A percentile compares a stretch with the other conserved stretches of the same genome.
These are phyloP conservation scores for Epiblema foenella DNA, from an alignment of 2,888 invertebrate species.

Conservation along the genomic window DNA sequence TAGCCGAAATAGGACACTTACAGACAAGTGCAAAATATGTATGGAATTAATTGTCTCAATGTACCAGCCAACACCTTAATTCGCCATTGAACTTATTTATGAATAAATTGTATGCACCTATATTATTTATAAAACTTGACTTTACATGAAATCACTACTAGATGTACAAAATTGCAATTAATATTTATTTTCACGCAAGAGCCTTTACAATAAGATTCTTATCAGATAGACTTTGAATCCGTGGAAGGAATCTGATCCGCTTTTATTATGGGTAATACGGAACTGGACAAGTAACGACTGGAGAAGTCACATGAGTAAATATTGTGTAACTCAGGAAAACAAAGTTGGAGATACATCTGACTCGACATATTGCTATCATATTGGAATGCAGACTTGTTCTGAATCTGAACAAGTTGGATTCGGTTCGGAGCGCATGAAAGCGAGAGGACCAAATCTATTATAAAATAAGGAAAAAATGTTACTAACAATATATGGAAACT, in stretches of 20 bases:
- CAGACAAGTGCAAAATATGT: no score
- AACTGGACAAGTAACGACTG: neutral
- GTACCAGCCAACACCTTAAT: no score
- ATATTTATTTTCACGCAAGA: neutral
- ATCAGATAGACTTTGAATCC: neutral
- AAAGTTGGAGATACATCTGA: neutral
- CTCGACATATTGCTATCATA: neutral
- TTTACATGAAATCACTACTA: neutral
- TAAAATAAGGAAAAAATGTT: no score
- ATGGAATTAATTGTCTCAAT: no score
- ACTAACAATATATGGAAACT: no score
- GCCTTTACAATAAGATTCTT: neutral
- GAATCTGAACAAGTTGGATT: neutral
- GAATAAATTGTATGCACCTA: no score
- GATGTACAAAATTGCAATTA: conserved; percentile 6
- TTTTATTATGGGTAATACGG: neutral
- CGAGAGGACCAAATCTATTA: no score
- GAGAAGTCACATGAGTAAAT: conserved; percentile 9
- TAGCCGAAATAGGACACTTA: conserved; percentile 18
- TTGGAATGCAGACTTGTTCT: neutral
- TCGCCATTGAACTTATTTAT: no score
- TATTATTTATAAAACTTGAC: no score
- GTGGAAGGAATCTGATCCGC: neutral
- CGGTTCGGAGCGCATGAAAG: neutral
- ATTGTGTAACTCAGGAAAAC: conserved; percentile 2